These are phyloP conservation scores for Camponotus vicinus DNA, from an alignment of 1,140 invertebrate genomes.

Conservation along the genomic window DNA sequence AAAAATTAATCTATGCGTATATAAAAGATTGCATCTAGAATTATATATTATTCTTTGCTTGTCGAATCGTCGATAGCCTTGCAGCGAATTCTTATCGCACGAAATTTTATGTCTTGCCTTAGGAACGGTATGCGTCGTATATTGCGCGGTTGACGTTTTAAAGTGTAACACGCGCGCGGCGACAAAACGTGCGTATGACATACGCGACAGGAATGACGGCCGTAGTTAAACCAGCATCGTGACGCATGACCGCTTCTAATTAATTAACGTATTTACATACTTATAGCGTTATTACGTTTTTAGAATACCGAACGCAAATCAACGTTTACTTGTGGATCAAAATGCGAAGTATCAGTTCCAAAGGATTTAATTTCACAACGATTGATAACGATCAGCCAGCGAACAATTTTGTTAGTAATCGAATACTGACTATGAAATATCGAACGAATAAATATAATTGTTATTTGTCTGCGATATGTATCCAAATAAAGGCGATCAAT, in stretches of 20 bases:
- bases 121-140: background rate
- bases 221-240: constrained; percentile 21
- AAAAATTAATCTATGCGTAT: background rate
- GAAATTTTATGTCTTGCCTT: constrained; percentile 19
- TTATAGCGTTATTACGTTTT: constrained; percentile 19
- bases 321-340: constrained; percentile 4
- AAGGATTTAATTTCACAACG: constrained; percentile 45
- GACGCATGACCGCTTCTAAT: constrained; percentile 17
- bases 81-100: constrained; percentile 15
- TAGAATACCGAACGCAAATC: background rate
- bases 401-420: constrained; percentile 41
- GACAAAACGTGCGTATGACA: constrained; percentile 24
- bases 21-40: background rate
- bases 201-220: constrained; percentile 35
- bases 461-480: constrained; percentile 10
- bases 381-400: constrained; percentile 38
- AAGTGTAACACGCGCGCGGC: background rate
- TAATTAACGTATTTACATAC: constrained; percentile 16
- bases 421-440: constrained; percentile 23
- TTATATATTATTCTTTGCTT: constrained; percentile 8
- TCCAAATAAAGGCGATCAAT: constrained; percentile 18
- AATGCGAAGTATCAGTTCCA: constrained; percentile 26
- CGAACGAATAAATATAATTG: constrained; percentile 31
- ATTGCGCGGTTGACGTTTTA: background rate
- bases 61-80: constrained; percentile 18